Evolutionary conservation across 1,140 invertebrate genomes (phyloP).

Genomic region (Nasonia vitripennis): DNA sequence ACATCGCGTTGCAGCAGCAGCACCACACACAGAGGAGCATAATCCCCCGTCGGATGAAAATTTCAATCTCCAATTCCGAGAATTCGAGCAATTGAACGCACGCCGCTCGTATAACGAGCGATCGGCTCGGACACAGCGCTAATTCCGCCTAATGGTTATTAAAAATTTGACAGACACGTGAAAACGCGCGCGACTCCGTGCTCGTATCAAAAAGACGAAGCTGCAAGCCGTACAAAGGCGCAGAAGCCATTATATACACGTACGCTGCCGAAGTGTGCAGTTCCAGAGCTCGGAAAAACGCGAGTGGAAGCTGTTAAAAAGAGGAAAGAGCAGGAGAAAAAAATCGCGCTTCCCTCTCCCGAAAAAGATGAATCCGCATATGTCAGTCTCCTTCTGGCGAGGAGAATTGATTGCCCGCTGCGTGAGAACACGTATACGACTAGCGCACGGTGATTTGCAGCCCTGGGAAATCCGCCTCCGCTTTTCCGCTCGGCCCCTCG

Average conservation of each 20-base stretch:
- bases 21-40: too few species aligned
- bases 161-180: neutral
- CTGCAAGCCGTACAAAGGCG: too few species aligned
- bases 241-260: too few species aligned
- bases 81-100: neutral
- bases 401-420: constrained; percentile 22
- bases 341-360: neutral
- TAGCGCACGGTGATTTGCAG: constrained; percentile 26
- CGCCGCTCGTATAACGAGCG: too few species aligned
- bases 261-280: too few species aligned
- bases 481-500: neutral
- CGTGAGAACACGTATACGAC: constrained; percentile 29
- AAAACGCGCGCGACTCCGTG: neutral
- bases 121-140: neutral
- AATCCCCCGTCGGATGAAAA: too few species aligned
- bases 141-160: neutral
- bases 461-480: constrained; percentile 14
- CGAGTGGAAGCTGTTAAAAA: neutral
- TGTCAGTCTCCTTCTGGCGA: neutral
- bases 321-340: neutral
- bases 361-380: neutral
- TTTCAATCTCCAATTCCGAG: neutral
- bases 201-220: neutral
- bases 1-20: too few species aligned
- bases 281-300: too few species aligned